These are phyloP conservation scores for Poeciliopsis presidionis DNA, from an alignment of 2,797 vertebrate genomes.

Conservation along the genomic window DNA sequence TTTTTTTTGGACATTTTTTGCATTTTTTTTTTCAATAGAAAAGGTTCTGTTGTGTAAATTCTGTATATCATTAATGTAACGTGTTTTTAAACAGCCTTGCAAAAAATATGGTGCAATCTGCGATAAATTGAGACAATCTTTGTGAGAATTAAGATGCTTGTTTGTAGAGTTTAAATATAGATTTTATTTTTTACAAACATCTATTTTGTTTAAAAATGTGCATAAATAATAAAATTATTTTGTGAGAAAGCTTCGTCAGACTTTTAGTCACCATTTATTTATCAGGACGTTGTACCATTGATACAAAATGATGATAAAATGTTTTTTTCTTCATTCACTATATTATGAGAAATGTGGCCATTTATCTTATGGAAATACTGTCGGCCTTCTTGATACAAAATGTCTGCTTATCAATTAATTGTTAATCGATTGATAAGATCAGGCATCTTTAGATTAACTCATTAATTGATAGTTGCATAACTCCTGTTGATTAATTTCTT, in stretches of 20 bases:
- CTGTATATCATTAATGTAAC: conserved; percentile 31
- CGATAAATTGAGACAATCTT: conserved; percentile 56
- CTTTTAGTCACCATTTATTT: no score
- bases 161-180: conserved; percentile 52
- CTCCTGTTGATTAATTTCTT: neutral
- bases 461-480: no score
- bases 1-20: conserved; percentile 32
- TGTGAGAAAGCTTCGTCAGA: conserved; percentile 41
- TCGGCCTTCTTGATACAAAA: no score
- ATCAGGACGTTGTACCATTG: no score
- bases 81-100: conserved; percentile 64
- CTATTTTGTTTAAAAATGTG: conserved; percentile 66
- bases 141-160: conserved; percentile 25
- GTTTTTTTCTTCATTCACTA: no score
- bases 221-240: conserved; percentile 69
- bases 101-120: conserved; percentile 70
- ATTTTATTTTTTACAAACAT: conserved; percentile 57
- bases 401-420: no score
- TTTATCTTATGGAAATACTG: no score
- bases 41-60: conserved; percentile 51
- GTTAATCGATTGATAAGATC: no score
- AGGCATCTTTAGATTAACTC: no score
- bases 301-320: no score
- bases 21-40: conserved; percentile 10
- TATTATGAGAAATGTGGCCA: no score